A percentile compares a stretch with the other conserved stretches of the same genome.
These are phyloP conservation scores for Cristatella mucedo DNA, from an alignment of 2,888 invertebrate species.

Conservation along the genomic window DNA sequence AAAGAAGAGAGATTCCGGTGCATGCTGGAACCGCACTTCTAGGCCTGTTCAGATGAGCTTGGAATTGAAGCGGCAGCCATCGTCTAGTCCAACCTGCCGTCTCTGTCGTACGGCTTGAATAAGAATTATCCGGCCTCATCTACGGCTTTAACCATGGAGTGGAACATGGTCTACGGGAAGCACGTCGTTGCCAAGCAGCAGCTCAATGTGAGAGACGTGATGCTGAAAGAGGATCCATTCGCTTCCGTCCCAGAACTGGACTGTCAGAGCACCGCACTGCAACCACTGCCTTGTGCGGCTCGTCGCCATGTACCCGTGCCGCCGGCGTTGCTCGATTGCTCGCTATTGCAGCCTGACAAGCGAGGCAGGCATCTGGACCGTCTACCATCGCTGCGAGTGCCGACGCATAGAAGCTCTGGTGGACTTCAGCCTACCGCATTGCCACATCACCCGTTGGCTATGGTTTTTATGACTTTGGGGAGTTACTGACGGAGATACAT, in stretches of 20 bases:
- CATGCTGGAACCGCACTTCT: too few species aligned
- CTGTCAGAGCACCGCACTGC: conserved; percentile 48
- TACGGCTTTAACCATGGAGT: too few species aligned
- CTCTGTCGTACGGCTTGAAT: too few species aligned
- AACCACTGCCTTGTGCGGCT: conserved; percentile 50
- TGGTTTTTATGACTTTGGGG: too few species aligned
- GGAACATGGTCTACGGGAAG: too few species aligned
- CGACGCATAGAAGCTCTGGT: conserved; percentile 49
- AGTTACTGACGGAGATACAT: too few species aligned
- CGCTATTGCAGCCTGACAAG: conserved; percentile 33
- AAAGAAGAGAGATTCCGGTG: too few species aligned
- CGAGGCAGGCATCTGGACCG: conserved; percentile 24
- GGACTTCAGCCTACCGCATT: conserved; percentile 48
- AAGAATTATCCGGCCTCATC: too few species aligned
- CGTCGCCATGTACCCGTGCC: conserved; percentile 18
- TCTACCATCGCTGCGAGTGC: conserved; percentile 48
- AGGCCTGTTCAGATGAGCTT: too few species aligned
- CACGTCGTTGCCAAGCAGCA: too few species aligned
- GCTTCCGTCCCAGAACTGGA: conserved; percentile 53
- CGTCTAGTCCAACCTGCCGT: too few species aligned
- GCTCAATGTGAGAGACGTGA: conserved; percentile 50
- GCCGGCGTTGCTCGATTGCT: conserved; percentile 28
- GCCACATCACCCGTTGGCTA: conserved; percentile 50
- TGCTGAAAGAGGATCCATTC: conserved; percentile 62
- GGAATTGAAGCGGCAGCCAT: too few species aligned